phyloP scores from a whole-genome alignment of 2,797 vertebrate genomes.

The Clarias pachynema region DNA sequence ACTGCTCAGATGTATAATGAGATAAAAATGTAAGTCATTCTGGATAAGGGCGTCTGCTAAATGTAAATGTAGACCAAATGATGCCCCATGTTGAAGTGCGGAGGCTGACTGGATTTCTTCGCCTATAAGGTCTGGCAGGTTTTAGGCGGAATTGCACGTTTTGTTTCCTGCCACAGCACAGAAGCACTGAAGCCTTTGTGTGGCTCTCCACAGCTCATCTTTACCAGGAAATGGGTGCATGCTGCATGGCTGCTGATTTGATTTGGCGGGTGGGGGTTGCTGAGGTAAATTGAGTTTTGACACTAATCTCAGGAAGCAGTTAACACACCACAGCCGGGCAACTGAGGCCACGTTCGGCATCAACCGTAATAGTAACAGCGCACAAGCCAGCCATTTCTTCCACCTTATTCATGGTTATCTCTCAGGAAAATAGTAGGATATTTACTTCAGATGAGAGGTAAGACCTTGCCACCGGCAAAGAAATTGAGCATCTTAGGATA shows the following conservation, averaged over 20 bases:
- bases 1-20: too few species aligned
- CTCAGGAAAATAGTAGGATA: not conserved
- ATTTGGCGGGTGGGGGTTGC: constrained; percentile 62
- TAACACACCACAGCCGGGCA: constrained; percentile 57
- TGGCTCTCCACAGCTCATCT: not conserved
- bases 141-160: not conserved
- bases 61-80: constrained; percentile 37
- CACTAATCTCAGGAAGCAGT: constrained; percentile 65
- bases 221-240: constrained; percentile 61
- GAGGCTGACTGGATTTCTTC: constrained; percentile 64
- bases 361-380: constrained; percentile 38
- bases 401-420: not conserved
- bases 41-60: too few species aligned
- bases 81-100: constrained; percentile 51
- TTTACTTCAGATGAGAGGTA: not conserved
- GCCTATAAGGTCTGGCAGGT: constrained; percentile 15
- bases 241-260: constrained; percentile 69
- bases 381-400: constrained; percentile 40
- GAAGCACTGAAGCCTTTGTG: constrained; percentile 43
- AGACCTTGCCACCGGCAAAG: not conserved
- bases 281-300: constrained; percentile 68
- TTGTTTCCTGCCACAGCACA: constrained; percentile 34
- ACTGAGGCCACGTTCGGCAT: constrained; percentile 30
- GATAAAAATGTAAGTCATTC: too few species aligned
- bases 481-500: not conserved